A percentile compares a stretch with the other conserved stretches of the same genome.
Evolutionary conservation across 2,888 invertebrate genomes (phyloP).

Genomic region (Diplazon laetatorius): DNA sequence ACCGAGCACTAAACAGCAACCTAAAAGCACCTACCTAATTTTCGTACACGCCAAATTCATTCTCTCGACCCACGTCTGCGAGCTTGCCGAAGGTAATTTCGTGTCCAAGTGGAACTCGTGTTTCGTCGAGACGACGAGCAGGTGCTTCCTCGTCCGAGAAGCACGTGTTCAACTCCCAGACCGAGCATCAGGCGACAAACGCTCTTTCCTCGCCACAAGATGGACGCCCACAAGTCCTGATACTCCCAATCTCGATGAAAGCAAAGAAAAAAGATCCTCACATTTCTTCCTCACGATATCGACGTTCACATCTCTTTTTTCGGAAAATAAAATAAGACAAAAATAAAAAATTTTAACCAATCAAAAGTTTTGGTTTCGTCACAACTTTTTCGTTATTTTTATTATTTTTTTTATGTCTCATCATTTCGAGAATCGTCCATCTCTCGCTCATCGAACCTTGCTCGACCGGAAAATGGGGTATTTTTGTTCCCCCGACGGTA

Average conservation of each 20-base stretch:
- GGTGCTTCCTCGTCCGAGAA: constrained; percentile 2
- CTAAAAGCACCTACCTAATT: no score
- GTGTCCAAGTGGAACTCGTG: constrained; percentile 26
- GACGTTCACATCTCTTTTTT: constrained; percentile 13
- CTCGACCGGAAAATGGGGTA: constrained; percentile 18
- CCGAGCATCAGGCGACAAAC: background rate
- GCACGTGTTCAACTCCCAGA: constrained; percentile 40
- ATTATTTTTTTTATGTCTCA: background rate
- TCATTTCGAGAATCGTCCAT: background rate
- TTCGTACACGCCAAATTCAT: no score
- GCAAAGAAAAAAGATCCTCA: constrained; percentile 37
- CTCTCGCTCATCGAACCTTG: background rate
- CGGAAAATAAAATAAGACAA: constrained; percentile 45
- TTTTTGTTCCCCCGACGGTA: constrained; percentile 15
- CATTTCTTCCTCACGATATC: constrained; percentile 5
- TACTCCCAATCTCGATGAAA: constrained; percentile 39
- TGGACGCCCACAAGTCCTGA: background rate
- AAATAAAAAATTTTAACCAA: no score
- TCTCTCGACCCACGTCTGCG: no score
- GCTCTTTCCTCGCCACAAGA: constrained; percentile 6
- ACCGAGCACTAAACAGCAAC: no score
- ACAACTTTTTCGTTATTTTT: constrained; percentile 14
- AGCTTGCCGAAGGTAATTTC: constrained; percentile 24
- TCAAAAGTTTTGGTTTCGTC: background rate
- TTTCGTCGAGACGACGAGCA: constrained; percentile 38